Conservation (phyloP, 2,888 invertebrate genomes). For the Drosophila dives region DNA sequence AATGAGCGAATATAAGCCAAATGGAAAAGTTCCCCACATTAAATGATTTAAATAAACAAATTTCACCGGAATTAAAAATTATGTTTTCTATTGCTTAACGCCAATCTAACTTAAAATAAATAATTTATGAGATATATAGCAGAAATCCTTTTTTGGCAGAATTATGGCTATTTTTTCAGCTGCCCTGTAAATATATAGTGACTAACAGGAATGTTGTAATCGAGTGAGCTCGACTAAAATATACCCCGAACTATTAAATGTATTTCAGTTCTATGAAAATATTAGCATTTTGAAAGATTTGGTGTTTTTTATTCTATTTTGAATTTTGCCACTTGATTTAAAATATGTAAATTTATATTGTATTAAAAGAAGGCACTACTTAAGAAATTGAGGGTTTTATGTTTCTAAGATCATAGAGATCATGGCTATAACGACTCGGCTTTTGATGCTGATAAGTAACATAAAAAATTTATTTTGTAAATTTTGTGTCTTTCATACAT, state of each 20-base stretch:
- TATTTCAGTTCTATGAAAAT: not conserved
- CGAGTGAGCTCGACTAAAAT: not conserved
- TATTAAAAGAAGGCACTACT: too few species aligned
- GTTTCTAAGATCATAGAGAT: too few species aligned
- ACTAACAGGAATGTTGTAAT: too few species aligned
- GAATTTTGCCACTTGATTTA: not conserved
- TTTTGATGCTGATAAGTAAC: not conserved
- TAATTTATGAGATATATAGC: slow-evolving; percentile 23
- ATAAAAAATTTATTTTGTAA: not conserved
- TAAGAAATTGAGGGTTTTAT: too few species aligned
- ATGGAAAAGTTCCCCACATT: not conserved
- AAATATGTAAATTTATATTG: too few species aligned
- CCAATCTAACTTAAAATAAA: slow-evolving; percentile 11
- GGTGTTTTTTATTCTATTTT: not conserved
- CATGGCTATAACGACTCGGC: too few species aligned
- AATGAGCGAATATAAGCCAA: not conserved
- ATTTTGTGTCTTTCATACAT: not conserved
- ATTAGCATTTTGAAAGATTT: not conserved
- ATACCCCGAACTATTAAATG: not conserved
- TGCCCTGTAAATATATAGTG: not conserved
- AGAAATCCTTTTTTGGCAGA: slow-evolving; percentile 18
- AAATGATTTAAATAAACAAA: slow-evolving; percentile 9
- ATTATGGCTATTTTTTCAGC: not conserved
- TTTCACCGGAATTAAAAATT: slow-evolving; percentile 1
- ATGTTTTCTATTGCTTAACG: slow-evolving; percentile 4